Base-by-base conservation (phyloP, 2,888 invertebrate species). In the Drepanosiphum platanoidis region DNA sequence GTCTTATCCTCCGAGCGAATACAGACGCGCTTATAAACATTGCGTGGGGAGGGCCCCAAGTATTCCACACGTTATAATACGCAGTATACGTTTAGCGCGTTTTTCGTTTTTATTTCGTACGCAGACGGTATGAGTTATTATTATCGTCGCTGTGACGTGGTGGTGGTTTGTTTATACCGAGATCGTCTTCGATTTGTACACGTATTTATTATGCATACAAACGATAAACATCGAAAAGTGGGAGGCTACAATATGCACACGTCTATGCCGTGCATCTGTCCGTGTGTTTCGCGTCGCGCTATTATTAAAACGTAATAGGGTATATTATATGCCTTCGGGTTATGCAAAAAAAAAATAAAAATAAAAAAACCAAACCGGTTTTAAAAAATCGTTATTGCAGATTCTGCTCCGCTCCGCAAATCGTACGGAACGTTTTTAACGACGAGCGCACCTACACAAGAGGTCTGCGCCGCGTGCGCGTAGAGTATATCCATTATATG, bases 291-390 rank as follows among this genome's bases (percentile, higher is more conserved):
- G 30, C 3, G 36, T 8, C 22, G 27, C 18, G 9, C 18, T 77
- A 77, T 36, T 77, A 77, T 27, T 15, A 36, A 36, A 77, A 58
- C 13, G 36, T 58, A n/a, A n/a, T n/a, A n/a, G n/a, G n/a, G n/a
- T n/a, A n/a, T n/a, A n/a, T n/a, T n/a, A 36, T 52, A 52, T 52
- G 52, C 4, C 15, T 27, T 77, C 7, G 32, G 22, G 18, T 52
- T 46, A 30, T 18, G 75, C 18, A 1, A 58, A 15, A 46, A 74
- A 75, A n/a, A n/a, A n/a, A n/a, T n/a, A n/a, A n/a, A n/a, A n/a
- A n/a, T n/a, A n/a, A n/a, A n/a, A n/a, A n/a, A n/a, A n/a, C n/a
- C n/a, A n/a, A 61, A 61, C 77, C 27, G 36, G 64, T 78, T 78
- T 64, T 42, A 9, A 78, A 58, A 78, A 39, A 13, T 64, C 7